Evolutionary conservation across 2,113 vertebrate species (phyloP), one percentile per base, ranked within the genome.

Genomic region (Sylvia atricapilla): DNA sequence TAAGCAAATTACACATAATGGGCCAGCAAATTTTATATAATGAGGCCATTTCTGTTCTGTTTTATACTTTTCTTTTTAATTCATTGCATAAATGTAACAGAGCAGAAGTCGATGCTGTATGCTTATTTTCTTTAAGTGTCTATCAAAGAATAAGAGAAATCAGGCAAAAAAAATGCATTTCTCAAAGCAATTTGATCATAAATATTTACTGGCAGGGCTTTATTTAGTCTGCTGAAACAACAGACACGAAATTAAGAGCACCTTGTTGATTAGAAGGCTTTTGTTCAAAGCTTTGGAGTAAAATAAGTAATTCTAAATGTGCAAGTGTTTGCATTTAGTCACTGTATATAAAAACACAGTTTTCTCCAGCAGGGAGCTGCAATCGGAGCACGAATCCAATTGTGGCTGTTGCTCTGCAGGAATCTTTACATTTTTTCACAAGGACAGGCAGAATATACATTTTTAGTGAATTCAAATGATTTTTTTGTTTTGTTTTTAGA

Each of bases 1-100:
- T 87, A 30, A 93, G 59, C n/a, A 92, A 94, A 92, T 93, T 84
- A 81, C 16, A 89, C 4, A 12, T 78, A 93, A 96, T 62, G 90
- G 79, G 88, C 82, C 93, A 86, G 90, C 56, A 96, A 96, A 96
- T 96, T 78, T 91, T 75, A 52, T 56, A 59, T 87, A 92, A 94
- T 68, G 70, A 58, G 79, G 72, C 50, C 44, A 39, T 95, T 96
- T 94, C 87, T 96, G 75, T 52, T 90, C 82, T 88, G 52, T 31
- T 77, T 93, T 75, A 68, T 41, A 60, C 63, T 79, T 67, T 86
- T 89, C 80, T 80, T 66, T 89, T 94, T 67, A 93, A 89, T 91
- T 76, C 59, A 28, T 47, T 31, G 75, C 55, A 27, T 39, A 55
- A 90, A 66, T 66, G 52, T 56, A 91, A 68, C 62, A 75, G 31